Conservation (phyloP, 2,888 invertebrate genomes). For the Ichneumon xanthorius region DNA sequence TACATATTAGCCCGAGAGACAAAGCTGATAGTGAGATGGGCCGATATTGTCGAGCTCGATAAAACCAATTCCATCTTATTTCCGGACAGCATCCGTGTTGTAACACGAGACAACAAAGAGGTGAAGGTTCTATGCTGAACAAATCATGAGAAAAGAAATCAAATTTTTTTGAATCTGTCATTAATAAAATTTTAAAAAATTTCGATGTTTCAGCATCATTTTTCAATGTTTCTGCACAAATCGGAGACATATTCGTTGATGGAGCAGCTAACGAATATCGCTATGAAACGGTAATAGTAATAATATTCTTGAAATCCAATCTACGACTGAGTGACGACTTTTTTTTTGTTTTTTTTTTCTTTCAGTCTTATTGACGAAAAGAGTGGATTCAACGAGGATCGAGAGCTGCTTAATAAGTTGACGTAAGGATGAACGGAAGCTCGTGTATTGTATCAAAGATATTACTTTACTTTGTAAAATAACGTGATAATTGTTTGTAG, state of each 20-base stretch:
- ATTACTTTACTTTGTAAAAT: background rate
- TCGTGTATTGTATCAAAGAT: background rate
- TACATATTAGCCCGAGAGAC: conserved; percentile 97
- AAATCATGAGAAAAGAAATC: background rate
- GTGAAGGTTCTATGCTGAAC: conserved; percentile 77
- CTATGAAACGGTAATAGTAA: conserved; percentile 93
- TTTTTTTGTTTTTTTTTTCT: conserved; percentile 70
- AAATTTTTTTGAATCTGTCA: background rate
- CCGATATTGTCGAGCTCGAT: conserved; percentile 93
- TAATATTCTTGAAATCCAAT: background rate
- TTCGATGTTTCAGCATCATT: conserved; percentile 89
- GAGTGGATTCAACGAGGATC: conserved; percentile 95
- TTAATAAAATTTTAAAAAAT: background rate
- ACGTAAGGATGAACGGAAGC: conserved; percentile 85
- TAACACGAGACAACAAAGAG: conserved; percentile 91
- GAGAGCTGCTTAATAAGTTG: conserved; percentile 92
- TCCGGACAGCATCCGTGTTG: conserved; percentile 94
- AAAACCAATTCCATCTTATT: conserved; percentile 92
- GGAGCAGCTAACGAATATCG: conserved; percentile 98
- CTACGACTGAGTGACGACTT: background rate
- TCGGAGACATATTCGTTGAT: conserved; percentile 96
- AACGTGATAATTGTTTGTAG: conserved; percentile 82
- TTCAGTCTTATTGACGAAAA: conserved; percentile 96
- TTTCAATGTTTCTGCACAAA: conserved; percentile 96
- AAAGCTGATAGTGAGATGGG: conserved; percentile 95